Conservation (phyloP, 1,140 invertebrate species). For the Drosophila tropicalis region DNA sequence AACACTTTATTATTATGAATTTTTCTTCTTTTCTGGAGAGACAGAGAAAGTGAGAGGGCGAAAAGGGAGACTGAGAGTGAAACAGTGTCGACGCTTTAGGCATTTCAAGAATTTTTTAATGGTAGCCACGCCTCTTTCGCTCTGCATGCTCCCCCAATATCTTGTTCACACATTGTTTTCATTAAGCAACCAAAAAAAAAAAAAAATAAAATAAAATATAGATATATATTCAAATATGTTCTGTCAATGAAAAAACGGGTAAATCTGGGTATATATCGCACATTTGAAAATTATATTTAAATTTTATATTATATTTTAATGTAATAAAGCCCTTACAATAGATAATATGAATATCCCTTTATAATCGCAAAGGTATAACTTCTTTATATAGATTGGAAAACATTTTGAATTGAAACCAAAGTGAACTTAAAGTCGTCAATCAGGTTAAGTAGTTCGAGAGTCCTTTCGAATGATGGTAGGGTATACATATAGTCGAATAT, state of each 20-base stretch:
- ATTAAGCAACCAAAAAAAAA: slow-evolving; percentile 63
- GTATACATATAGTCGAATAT: not conserved
- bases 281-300: no score
- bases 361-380: no score
- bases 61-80: slow-evolving; percentile 4
- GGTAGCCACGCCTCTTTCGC: slow-evolving; percentile 44
- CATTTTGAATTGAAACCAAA: no score
- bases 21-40: not conserved
- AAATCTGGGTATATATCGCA: slow-evolving; percentile 1
- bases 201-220: no score
- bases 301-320: no score
- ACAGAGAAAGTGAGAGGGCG: not conserved
- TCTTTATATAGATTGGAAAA: no score
- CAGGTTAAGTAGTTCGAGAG: no score
- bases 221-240: slow-evolving; percentile 32
- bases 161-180: slow-evolving; percentile 82
- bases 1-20: slow-evolving; percentile 43
- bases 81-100: slow-evolving; percentile 28
- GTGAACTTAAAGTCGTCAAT: no score
- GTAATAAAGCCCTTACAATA: no score
- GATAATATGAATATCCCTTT: no score
- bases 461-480: not conserved
- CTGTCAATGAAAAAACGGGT: slow-evolving; percentile 23
- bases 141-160: slow-evolving; percentile 42
- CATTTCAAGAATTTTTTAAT: slow-evolving; percentile 73